phyloP scores from a whole-genome alignment of 2,888 invertebrate genomes.

The Ephialtes manifestator region DNA sequence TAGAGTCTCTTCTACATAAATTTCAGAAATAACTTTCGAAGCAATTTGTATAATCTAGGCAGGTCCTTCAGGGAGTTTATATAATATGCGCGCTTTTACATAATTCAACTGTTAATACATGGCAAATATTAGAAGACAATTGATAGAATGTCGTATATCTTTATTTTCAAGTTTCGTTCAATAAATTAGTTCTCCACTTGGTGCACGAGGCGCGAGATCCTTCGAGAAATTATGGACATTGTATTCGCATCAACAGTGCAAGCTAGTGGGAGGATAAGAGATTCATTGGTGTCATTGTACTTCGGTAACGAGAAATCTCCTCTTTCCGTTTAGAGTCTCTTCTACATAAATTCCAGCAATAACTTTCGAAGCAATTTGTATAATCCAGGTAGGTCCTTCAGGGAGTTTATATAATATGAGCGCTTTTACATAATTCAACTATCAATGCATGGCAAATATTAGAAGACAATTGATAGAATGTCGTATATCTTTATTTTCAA shows the following conservation, averaged over 20 bases:
- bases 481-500: too few relatives aligned
- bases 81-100: not conserved
- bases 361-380: not conserved
- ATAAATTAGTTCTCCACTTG: slow-evolving; percentile 21
- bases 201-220: slow-evolving; percentile 22
- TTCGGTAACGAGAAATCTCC: slow-evolving; percentile 22
- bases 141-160: too few relatives aligned
- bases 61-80: not conserved
- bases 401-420: not conserved
- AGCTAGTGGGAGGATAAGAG: slow-evolving; percentile 12
- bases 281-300: slow-evolving; percentile 23
- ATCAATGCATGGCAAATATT: too few relatives aligned
- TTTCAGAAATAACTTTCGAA: not conserved
- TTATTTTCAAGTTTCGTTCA: too few relatives aligned
- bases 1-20: not conserved
- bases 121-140: too few relatives aligned
- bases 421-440: not conserved
- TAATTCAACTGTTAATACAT: not conserved
- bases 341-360: not conserved
- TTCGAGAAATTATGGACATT: slow-evolving; percentile 39
- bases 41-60: not conserved
- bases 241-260: slow-evolving; percentile 41
- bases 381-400: not conserved
- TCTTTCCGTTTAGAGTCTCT: slow-evolving; percentile 9
- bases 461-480: too few relatives aligned